Conservation (phyloP, 2,797 vertebrate species). For the Siniperca undulata region DNA sequence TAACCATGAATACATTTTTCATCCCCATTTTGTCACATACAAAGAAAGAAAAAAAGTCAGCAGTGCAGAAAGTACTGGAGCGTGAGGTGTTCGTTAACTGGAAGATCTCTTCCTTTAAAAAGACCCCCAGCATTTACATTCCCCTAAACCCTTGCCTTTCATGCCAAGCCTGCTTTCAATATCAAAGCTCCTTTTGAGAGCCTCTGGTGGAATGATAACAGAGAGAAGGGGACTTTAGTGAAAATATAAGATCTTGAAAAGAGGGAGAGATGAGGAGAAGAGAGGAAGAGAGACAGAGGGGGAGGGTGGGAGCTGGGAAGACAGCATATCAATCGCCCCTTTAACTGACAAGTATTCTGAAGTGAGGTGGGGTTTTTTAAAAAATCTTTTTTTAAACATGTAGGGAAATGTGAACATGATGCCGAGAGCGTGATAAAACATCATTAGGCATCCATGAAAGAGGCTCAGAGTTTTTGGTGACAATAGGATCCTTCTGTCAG, state of each 20-base stretch:
- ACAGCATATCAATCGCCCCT: conserved; percentile 78
- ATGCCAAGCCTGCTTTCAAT: conserved; percentile 86
- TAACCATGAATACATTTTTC: conserved; percentile 54
- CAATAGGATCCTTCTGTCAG: conserved; percentile 70
- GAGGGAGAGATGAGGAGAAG: conserved; percentile 66
- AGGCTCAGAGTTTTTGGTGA: conserved; percentile 57
- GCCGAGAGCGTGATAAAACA: conserved; percentile 73
- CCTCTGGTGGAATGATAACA: conserved; percentile 85
- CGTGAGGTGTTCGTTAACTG: conserved; percentile 80
- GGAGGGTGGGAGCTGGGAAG: conserved; percentile 49
- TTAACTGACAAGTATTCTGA: conserved; percentile 80
- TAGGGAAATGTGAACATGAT: conserved; percentile 70
- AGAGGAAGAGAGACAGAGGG: conserved; percentile 57
- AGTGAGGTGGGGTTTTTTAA: conserved; percentile 51
- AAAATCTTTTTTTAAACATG: conserved; percentile 62
- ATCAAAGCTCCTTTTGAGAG: conserved; percentile 85
- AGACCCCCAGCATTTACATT: conserved; percentile 84
- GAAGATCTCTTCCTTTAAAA: conserved; percentile 80
- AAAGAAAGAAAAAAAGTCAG: conserved; percentile 41
- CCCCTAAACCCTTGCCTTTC: conserved; percentile 82
- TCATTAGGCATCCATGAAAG: conserved; percentile 76
- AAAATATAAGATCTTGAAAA: conserved; percentile 83
- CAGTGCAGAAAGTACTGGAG: conserved; percentile 53
- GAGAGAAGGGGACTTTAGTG: conserved; percentile 83
- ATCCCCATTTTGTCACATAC: conserved; percentile 63